Conservation (phyloP, 1,140 invertebrate genomes). For the Polypedilum vanderplanki region DNA sequence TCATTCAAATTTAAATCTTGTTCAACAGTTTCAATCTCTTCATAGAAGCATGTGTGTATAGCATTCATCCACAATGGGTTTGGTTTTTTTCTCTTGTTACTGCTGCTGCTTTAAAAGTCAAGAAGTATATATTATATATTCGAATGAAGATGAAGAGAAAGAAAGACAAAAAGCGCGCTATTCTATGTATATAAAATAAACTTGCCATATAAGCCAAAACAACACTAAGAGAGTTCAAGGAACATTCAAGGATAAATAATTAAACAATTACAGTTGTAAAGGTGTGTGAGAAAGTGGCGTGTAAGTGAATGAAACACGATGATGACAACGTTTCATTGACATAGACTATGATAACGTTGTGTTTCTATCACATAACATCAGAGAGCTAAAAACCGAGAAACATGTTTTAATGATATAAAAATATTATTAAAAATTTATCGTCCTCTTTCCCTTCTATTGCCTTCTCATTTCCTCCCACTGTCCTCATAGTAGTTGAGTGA, state of each 20-base stretch:
- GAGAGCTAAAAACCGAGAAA: not conserved
- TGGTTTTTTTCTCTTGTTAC: not conserved
- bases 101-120: not conserved
- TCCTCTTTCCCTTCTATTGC: not conserved
- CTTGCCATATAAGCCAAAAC: not conserved
- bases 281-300: not conserved
- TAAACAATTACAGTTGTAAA: constrained; percentile 18
- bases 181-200: no score
- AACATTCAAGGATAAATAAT: constrained; percentile 28
- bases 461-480: no score
- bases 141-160: not conserved
- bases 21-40: no score
- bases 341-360: not conserved
- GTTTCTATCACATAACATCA: not conserved
- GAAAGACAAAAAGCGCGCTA: no score
- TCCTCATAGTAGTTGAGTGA: no score
- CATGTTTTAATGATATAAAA: constrained; percentile 19
- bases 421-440: constrained; percentile 20
- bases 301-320: not conserved
- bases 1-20: no score
- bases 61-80: no score
- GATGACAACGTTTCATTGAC: not conserved
- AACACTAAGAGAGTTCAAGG: constrained; percentile 9
- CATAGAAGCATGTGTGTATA: no score
- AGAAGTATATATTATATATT: not conserved